A percentile compares a stretch with the other conserved stretches of the same genome.
Conservation (phyloP, 1,140 invertebrate species). For the Drosophila neocordata region DNA sequence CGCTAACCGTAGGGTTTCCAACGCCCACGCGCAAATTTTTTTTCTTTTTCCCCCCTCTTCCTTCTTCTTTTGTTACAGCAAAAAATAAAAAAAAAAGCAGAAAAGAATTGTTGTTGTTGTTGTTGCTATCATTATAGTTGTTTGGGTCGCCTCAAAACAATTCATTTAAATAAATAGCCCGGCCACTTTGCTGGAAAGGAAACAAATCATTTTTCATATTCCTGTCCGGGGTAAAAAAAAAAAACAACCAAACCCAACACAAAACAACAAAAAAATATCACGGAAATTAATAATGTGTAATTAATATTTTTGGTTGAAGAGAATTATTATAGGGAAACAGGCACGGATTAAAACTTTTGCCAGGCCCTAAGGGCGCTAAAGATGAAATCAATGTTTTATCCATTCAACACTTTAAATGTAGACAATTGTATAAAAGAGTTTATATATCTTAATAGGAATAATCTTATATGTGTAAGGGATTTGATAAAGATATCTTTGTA, state of each 20-base stretch:
- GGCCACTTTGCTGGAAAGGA: conserved; percentile 63
- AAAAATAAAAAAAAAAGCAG: conserved; percentile 22
- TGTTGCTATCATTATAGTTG: conserved; percentile 22
- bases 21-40: conserved; percentile 65
- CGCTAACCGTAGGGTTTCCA: conserved; percentile 36
- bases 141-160: conserved; percentile 59
- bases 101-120: conserved; percentile 10
- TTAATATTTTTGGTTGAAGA: conserved; percentile 60
- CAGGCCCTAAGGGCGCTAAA: background rate
- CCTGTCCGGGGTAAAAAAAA: conserved; percentile 18
- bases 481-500: too few species aligned
- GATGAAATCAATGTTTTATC: too few species aligned
- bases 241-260: background rate
- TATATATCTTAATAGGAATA: too few species aligned
- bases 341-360: background rate
- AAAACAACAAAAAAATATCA: conserved; percentile 32
- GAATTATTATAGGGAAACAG: background rate
- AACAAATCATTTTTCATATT: conserved; percentile 79
- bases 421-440: too few species aligned
- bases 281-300: conserved; percentile 78
- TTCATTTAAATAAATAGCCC: conserved; percentile 77
- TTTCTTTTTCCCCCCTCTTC: background rate
- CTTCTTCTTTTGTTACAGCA: conserved; percentile 30
- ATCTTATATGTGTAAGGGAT: too few species aligned
- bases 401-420: too few species aligned